Evolutionary conservation across 1,140 invertebrate species (phyloP), one percentile per base, ranked within the genome.

Genomic region (Steinernema feltiae): DNA sequence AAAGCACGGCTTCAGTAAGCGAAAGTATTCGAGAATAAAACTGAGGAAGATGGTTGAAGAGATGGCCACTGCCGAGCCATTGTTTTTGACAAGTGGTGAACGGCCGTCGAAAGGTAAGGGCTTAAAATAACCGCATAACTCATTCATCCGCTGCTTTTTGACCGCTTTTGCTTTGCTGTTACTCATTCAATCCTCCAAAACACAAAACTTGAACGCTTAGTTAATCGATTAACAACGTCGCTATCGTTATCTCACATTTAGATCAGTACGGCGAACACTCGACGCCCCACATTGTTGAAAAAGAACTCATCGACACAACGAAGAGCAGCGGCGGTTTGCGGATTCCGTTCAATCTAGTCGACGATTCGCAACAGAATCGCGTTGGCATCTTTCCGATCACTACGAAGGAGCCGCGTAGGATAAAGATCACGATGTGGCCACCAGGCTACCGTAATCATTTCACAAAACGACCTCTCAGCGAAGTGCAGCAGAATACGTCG

Each of bases 381-480:
- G 24, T 63, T 3, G 53, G 53, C 53, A 63, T 63, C 24, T 63
- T 63, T 27, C 53, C 53, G 15, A 63, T 63, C 24, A 63, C 53
- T 3, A 63, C 53, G 7, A 63, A 63, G 24, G 53, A 63, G 53
- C 53, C 53, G 24, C 53, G 53, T 21, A 15, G 53, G 53, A 63
- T 63, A 63, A 63, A 63, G 53, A 63, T 63, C 15, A 63, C 53
- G 15, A 63, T 63, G 53, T 63, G 53, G 53, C 53, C 53, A 27
- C 53, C 53, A 15, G 53, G 53, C 24, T 63, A 63, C 53, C 53
- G 53, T 63, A 63, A 63, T 21, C 53, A 63, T 63, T 63, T 63
- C 53, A 63, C 53, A 7, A 15, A 27, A 3, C 53, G 24, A 18
- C 35, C 35, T 7, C 7, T 41, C 53, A 7, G n/a, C 41, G 41